These are phyloP conservation scores for Bombus balteatus DNA, from an alignment of 1,140 invertebrate species.

Conservation along the genomic window DNA sequence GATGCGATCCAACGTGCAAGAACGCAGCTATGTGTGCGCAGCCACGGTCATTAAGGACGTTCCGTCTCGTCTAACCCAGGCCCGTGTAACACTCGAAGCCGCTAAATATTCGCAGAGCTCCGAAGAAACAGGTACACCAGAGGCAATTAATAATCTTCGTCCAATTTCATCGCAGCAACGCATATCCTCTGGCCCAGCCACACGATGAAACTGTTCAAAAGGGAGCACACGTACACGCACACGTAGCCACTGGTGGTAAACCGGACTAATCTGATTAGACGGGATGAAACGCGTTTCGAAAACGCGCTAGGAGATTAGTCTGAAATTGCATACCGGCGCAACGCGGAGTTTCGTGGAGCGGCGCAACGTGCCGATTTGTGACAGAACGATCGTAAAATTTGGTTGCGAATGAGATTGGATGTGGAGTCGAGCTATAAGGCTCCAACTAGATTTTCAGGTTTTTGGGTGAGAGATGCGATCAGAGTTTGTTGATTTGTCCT, in stretches of 20 bases:
- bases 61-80: slow-evolving; percentile 4
- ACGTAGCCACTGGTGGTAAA: background rate
- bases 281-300: slow-evolving; percentile 38
- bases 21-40: background rate
- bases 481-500: background rate
- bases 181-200: background rate
- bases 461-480: background rate
- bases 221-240: background rate
- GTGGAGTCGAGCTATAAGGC: no score
- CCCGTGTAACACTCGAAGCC: background rate
- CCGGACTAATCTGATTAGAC: slow-evolving; percentile 38
- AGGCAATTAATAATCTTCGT: slow-evolving; percentile 38
- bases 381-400: background rate
- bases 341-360: background rate
- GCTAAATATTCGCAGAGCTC: background rate
- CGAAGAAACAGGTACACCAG: slow-evolving; percentile 17
- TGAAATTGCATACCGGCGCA: slow-evolving; percentile 16
- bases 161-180: slow-evolving; percentile 4
- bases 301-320: slow-evolving; percentile 24
- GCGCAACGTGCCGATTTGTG: background rate
- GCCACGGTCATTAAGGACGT: slow-evolving; percentile 33
- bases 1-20: slow-evolving; percentile 4
- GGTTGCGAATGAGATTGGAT: no score
- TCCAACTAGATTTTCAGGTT: background rate
- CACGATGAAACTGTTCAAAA: slow-evolving; percentile 2